Conservation (phyloP, 2,113 vertebrate species). For the Erpornis zantholeuca region DNA sequence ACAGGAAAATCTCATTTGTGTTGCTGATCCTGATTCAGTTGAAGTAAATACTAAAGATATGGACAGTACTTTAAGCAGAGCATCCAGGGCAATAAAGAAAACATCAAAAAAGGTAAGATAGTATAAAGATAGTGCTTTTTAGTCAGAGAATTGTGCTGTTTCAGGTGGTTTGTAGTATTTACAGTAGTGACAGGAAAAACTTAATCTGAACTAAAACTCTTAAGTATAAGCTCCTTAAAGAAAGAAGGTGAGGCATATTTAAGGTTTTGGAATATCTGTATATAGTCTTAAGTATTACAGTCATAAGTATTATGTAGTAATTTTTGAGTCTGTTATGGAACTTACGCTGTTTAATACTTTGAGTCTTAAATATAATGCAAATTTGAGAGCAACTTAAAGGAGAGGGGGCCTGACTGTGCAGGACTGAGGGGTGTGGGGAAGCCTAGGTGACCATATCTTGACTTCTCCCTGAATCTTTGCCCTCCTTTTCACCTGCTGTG, state of each 20-base stretch:
- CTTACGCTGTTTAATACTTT: background rate
- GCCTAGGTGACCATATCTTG: background rate
- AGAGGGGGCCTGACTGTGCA: background rate
- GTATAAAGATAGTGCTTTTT: background rate
- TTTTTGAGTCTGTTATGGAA: background rate
- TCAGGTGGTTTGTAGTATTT: background rate
- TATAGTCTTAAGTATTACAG: background rate
- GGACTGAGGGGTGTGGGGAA: background rate
- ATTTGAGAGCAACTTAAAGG: background rate
- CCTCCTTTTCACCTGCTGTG: background rate
- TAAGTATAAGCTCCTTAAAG: conserved; percentile 23
- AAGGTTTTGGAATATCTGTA: background rate
- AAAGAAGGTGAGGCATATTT: background rate
- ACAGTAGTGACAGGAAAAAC: background rate
- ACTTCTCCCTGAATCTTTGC: background rate
- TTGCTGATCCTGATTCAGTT: conserved; percentile 88
- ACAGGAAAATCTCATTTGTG: conserved; percentile 93
- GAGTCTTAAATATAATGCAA: background rate
- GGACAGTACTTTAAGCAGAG: conserved; percentile 98
- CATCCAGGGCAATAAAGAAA: conserved; percentile 96
- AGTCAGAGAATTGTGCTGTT: background rate
- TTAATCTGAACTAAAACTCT: conserved; percentile 11
- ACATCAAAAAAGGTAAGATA: conserved; percentile 92
- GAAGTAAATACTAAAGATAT: conserved; percentile 98
- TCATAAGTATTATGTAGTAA: background rate